Evolutionary conservation across 2,888 invertebrate species (phyloP), one percentile per base, ranked within the genome.

Genomic region (Cryptocheilus praepositus): DNA sequence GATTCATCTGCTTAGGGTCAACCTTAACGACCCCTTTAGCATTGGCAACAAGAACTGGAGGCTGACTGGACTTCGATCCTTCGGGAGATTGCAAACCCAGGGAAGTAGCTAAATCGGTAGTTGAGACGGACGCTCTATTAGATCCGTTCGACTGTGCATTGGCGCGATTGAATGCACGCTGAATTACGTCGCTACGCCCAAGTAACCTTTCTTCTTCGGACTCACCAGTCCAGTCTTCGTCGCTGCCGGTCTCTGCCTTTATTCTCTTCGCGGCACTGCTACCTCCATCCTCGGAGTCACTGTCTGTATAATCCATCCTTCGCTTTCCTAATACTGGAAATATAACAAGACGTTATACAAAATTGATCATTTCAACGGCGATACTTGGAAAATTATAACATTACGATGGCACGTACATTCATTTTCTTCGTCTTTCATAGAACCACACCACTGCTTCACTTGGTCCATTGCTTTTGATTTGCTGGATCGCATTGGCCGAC

Each of bases 401-500:
- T 7, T 11, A 36, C 11, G 36, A 36, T 36, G 55, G 56, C 21
- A 80, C 83, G 64, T 78, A 86, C 86, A 19, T 60, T 86, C 84
- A 61, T 85, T 88, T 0, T 91, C 91, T 19, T 91, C 91, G 5
- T 92, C 90, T 52, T 90, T 90, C 85, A 91, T 92, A 0, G 91
- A 93, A 15, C 94, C 94, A 77, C 94, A 95, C 96, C 95, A 96
- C 68, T 94, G 94, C 84, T 95, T 95, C 63, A 95, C 95, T 86
- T 95, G 95, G 87, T 94, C 94, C 86, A 95, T 89, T 0, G 95
- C 95, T 78, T 94, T 94, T 57, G 93, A 93, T 87, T 95, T 96
- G 80, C 95, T 95, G n/a, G 93, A 93, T 19, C 94, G 91, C 84
- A 93, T 93, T 2, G 94, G 93, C 25, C 94, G 92, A 3, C 93